Conservation (phyloP, 2,797 vertebrate genomes). For the Fringilla coelebs region DNA sequence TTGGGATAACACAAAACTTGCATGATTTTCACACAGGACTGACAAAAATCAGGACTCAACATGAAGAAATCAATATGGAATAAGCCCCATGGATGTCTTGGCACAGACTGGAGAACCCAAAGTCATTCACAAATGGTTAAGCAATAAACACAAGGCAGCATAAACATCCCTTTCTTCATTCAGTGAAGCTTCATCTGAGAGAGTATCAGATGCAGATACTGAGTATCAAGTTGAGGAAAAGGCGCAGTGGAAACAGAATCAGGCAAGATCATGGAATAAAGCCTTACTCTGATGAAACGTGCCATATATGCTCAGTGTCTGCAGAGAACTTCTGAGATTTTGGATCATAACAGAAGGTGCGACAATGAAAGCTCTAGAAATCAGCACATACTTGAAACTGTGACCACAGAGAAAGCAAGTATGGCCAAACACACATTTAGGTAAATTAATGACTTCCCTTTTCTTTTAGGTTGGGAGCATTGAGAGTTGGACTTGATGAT, state of each 20-base stretch:
- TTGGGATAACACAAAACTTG: neutral
- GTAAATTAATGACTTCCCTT: neutral
- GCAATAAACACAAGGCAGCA: neutral
- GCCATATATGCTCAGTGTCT: neutral
- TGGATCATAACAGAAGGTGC: neutral
- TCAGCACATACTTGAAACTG: neutral
- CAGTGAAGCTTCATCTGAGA: neutral
- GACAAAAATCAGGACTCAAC: neutral
- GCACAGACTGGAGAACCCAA: neutral
- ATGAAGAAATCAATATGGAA: neutral
- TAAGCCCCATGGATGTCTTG: neutral
- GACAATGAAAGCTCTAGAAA: neutral
- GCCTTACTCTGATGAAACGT: neutral
- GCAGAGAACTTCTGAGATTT: neutral
- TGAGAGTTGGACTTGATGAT: rapidly evolving
- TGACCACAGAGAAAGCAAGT: neutral
- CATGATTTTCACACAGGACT: neutral
- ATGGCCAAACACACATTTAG: neutral
- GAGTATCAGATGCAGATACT: neutral
- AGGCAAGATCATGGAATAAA: neutral
- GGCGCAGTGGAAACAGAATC: neutral
- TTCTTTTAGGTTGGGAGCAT: neutral
- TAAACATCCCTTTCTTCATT: neutral
- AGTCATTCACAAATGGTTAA: neutral
- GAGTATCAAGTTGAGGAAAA: neutral